Evolutionary conservation across 2,113 vertebrate genomes (phyloP), one percentile per base, ranked within the genome.

Genomic region (Rallus limicola): DNA sequence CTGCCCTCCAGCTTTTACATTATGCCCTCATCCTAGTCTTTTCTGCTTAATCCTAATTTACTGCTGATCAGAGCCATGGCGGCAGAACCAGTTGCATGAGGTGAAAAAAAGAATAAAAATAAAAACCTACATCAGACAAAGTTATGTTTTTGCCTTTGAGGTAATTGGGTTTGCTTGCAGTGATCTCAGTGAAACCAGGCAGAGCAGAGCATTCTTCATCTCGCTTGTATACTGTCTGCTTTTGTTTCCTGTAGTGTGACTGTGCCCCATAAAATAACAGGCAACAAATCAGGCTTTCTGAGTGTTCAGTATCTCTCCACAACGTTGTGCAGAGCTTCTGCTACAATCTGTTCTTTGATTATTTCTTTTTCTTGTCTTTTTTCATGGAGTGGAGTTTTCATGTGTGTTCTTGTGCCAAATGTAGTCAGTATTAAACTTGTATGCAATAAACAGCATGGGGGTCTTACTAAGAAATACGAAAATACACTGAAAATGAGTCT

Each of bases 1-100:
- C 56, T 94, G 33, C 65, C 86, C 77, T 95, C 72, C 82, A 91
- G 89, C 58, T 95, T 86, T 79, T 90, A 90, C 46, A 56, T 86
- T 93, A 55, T 29, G 24, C 40, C 64, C 38, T 90, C 65, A 58
- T 92, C 56, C 56, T 71, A 40, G 86, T 80, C 67, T 53, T 86
- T 94, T 81, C 65, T 83, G 23, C 56, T 58, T 96, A 84, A 93
- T 93, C 90, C 85, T 94, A 85, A 91, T 95, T 91, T 94, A 94
- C 87, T 88, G 76, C 68, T 82, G 76, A 83, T 95, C 88, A 91
- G 86, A 93, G 58, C 58, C 10, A 5, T n/a, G 31, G 62, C 38
- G 79, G 68, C 60, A 92, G 79, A 83, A 68, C 33, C 65, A 76
- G 74, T 95, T 92, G 92, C 40, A 26, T 50, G 53, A 93, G 40